Conservation (phyloP, 2,888 invertebrate species). For the Leptopterna dolabrata region DNA sequence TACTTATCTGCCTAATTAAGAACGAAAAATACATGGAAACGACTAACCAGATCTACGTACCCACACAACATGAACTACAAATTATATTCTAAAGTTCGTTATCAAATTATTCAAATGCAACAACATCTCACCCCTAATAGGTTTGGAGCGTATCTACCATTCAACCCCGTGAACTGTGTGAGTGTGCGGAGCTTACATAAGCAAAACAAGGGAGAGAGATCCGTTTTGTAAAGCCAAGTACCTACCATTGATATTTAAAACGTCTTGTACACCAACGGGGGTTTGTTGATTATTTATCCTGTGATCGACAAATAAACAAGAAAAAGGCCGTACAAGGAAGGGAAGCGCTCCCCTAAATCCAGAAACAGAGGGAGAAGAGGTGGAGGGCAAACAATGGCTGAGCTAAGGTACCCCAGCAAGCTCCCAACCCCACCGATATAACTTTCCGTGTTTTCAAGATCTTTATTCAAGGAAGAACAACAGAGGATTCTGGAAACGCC, state of each 20-base stretch:
- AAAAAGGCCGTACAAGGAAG: conserved; percentile 33
- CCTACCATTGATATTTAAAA: conserved; percentile 37
- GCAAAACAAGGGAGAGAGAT: conserved; percentile 8
- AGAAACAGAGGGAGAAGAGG: not conserved
- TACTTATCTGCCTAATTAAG: no score
- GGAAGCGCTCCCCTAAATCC: conserved; percentile 4
- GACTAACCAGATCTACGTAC: no score
- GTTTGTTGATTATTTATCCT: conserved; percentile 39
- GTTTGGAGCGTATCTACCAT: not conserved
- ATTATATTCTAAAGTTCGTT: no score
- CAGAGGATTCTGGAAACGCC: not conserved
- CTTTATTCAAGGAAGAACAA: not conserved
- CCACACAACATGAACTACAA: no score
- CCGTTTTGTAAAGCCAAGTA: conserved; percentile 1
- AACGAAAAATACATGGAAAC: no score
- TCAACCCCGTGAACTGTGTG: conserved; percentile 7
- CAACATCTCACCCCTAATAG: not conserved
- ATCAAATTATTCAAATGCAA: not conserved
- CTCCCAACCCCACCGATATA: conserved; percentile 8
- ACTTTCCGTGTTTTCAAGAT: conserved; percentile 17
- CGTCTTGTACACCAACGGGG: conserved; percentile 16
- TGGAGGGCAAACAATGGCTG: conserved; percentile 13
- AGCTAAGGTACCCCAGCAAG: not conserved
- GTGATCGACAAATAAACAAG: conserved; percentile 45
- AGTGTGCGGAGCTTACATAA: not conserved